A percentile compares a stretch with the other conserved stretches of the same genome.
Conservation (phyloP, 2,888 invertebrate genomes). For the Leptinotarsa rubiginosa region DNA sequence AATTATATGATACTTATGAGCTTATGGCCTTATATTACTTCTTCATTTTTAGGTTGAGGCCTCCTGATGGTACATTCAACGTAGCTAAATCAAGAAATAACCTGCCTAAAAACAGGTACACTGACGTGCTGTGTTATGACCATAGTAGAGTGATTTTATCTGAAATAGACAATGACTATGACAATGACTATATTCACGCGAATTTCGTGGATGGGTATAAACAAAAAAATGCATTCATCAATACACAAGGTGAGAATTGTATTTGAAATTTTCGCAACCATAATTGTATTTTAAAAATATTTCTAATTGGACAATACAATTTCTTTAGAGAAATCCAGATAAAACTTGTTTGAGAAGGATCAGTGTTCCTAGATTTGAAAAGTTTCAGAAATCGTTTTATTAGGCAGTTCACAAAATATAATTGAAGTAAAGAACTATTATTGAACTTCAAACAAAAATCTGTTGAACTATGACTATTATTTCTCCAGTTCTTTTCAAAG, state of each 20-base stretch:
- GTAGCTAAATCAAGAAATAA: slow-evolving; percentile 84
- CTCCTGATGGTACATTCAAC: slow-evolving; percentile 89
- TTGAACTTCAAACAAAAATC: no score
- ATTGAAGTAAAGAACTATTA: no score
- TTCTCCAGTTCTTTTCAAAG: no score
- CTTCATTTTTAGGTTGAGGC: slow-evolving; percentile 70
- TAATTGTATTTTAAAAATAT: no score
- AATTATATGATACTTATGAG: no score
- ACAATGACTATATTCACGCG: slow-evolving; percentile 95
- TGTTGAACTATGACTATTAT: no score
- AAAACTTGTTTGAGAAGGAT: no score
- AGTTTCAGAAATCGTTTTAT: no score
- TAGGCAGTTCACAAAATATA: no score
- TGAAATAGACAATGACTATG: slow-evolving; percentile 75
- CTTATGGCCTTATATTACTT: not conserved
- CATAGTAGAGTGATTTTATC: slow-evolving; percentile 91
- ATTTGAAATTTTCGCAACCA: not conserved
- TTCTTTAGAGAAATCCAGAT: no score
- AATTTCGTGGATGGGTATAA: slow-evolving; percentile 98
- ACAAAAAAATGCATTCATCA: slow-evolving; percentile 97
- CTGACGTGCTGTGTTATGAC: slow-evolving; percentile 96
- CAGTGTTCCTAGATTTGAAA: no score
- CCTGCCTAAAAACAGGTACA: slow-evolving; percentile 89
- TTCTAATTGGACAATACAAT: no score
- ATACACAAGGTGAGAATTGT: slow-evolving; percentile 84